Base-by-base conservation (phyloP, 2,113 vertebrate genomes). In the Elephantulus edwardii region DNA sequence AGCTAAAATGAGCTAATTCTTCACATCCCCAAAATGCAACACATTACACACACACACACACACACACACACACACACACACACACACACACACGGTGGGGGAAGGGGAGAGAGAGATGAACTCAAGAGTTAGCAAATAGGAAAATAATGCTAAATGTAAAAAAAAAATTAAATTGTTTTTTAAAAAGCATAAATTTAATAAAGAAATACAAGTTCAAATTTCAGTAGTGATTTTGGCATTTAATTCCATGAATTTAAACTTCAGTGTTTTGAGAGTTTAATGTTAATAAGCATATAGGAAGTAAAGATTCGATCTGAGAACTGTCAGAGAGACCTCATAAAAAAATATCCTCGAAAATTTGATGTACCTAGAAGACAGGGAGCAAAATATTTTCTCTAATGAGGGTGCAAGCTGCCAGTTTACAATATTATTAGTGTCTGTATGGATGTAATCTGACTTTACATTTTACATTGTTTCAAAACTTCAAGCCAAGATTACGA, bases 31-130 rank as follows among this genome's bases (percentile, higher is more conserved):
- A 72, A 72, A 7, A 58, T 38, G n/a, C 0, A 76, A 33, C 7
- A 64, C 71, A 76, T 44, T 26, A 60, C 28, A 60, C 26, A 26
- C 8, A 14, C 8, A 44, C 12, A 8, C 3, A 10, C 33, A 6
- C 4, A 42, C 1, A 26, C 2, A 26, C 7, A 13, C 11, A 44
- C 14, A 7, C 5, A 13, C 30, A 5, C 8, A 42, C 1, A 26
- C 2, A 26, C 14, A 26, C 19, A 6, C 3, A 24, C 7, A 30
- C 3, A 82, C 60, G 33, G n/a, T 28, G 26, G 2, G 46, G 79
- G 26, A 28, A 72, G 60, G 62, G 12, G 24, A 60, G 3, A 60
- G 28, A n/a, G 28, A 56, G 22, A 28, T 46, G 20, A 84, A 24
- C 62, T 74, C 13, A 2, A 68, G 8, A 0, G 17, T 71, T n/a